phyloP scores from a whole-genome alignment of 2,797 vertebrate species.

The Schizopygopsis pylzovi region DNA sequence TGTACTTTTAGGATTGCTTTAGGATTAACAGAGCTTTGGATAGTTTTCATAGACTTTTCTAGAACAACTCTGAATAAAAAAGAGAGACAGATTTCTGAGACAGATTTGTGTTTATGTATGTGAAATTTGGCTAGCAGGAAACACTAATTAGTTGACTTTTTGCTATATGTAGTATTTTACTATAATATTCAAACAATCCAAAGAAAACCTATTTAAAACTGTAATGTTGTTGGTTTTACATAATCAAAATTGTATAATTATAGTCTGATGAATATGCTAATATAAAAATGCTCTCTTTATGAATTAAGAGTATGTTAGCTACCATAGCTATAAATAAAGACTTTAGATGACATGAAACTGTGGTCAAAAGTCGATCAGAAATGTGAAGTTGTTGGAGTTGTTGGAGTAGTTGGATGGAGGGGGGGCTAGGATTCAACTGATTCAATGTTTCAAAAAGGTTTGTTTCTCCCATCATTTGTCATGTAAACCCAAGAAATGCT shows the following conservation, averaged over 20 bases:
- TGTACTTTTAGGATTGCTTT: neutral
- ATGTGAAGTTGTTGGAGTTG: too few species aligned
- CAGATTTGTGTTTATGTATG: neutral
- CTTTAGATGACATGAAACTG: too few species aligned
- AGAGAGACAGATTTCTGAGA: neutral
- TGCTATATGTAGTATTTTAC: neutral
- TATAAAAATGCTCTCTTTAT: neutral
- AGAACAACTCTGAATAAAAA: neutral
- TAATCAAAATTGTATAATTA: neutral
- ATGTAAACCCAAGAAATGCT: neutral
- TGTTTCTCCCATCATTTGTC: neutral
- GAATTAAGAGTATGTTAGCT: neutral
- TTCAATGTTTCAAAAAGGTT: neutral
- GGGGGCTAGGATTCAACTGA: too few species aligned
- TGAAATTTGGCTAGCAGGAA: neutral
- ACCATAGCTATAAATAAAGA: too few species aligned
- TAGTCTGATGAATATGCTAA: neutral
- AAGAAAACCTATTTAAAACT: neutral
- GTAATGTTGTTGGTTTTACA: neutral
- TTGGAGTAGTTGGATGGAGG: too few species aligned
- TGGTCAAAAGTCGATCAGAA: too few species aligned
- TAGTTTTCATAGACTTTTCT: neutral
- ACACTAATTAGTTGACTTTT: neutral
- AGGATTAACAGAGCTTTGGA: neutral
- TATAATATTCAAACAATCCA: neutral